Percentiles rank a stretch among this genome's conserved stretches.
These are phyloP conservation scores for Neocrepidodera transversa DNA, from an alignment of 2,888 invertebrate genomes.

Conservation along the genomic window DNA sequence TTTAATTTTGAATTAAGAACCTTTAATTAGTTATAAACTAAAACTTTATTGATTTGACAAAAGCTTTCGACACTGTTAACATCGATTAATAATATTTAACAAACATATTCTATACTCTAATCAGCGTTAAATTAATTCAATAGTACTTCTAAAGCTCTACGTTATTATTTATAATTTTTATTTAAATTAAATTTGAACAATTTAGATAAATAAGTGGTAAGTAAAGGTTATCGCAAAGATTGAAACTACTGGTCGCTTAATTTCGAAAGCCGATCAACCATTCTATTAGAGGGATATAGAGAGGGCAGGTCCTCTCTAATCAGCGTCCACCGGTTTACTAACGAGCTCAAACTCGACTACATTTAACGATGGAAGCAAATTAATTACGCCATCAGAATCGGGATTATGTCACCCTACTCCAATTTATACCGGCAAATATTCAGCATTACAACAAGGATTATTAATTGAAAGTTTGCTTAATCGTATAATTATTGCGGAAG, in stretches of 20 bases:
- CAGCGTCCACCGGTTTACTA: slow-evolving; percentile 42
- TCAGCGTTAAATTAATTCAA: too few species aligned
- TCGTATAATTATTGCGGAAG: slow-evolving; percentile 25
- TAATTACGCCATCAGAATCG: slow-evolving; percentile 44
- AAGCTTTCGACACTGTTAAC: too few species aligned
- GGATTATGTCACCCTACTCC: slow-evolving; percentile 42
- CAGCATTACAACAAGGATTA: slow-evolving; percentile 40
- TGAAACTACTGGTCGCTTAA: slow-evolving; percentile 15
- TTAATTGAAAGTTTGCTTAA: slow-evolving; percentile 40
- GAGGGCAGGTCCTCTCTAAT: slow-evolving; percentile 36
- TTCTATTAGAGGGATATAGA: slow-evolving; percentile 18
- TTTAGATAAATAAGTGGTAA: too few species aligned
- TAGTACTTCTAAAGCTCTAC: too few species aligned
- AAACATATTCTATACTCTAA: too few species aligned
- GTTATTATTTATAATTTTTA: too few species aligned
- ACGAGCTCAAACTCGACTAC: slow-evolving; percentile 42
- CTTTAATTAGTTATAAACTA: too few species aligned
- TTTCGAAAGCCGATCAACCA: slow-evolving; percentile 26
- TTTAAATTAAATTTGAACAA: too few species aligned
- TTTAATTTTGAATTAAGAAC: too few species aligned
- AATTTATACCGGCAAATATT: slow-evolving; percentile 41
- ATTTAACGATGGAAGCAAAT: slow-evolving; percentile 43
- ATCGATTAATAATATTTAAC: too few species aligned
- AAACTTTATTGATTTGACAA: too few species aligned
- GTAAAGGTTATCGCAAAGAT: slow-evolving; percentile 1